Percentiles rank a stretch among this genome's conserved stretches.
Conservation (phyloP, 2,888 invertebrate genomes). For the Platypus cylindrus region DNA sequence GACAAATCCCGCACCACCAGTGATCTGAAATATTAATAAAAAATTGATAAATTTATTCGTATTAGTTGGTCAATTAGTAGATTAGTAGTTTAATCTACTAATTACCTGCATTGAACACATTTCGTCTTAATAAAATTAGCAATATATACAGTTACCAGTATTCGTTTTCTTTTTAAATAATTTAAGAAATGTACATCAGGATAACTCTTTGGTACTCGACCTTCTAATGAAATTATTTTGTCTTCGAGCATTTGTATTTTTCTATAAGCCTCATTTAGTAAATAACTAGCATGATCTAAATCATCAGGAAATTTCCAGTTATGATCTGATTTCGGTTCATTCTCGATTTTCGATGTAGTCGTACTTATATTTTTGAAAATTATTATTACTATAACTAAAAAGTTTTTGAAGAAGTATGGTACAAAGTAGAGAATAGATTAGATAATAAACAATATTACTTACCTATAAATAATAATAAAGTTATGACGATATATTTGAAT, state of each 20-base stretch:
- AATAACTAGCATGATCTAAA: slow-evolving; percentile 19
- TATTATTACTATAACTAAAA: slow-evolving; percentile 12
- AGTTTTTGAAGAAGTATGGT: slow-evolving; percentile 6
- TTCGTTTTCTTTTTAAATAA: slow-evolving; percentile 82
- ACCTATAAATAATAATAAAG: slow-evolving; percentile 6
- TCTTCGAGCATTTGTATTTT: slow-evolving; percentile 56
- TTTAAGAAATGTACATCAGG: slow-evolving; percentile 86
- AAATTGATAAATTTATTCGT: no score
- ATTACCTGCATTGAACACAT: no score
- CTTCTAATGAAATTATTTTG: slow-evolving; percentile 58
- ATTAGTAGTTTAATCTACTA: no score
- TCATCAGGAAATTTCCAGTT: slow-evolving; percentile 20
- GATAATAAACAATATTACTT: slow-evolving; percentile 3
- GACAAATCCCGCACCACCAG: slow-evolving; percentile 98
- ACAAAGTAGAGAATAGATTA: neutral
- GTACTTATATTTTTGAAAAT: slow-evolving; percentile 1
- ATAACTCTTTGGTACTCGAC: slow-evolving; percentile 66
- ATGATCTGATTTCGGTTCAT: neutral
- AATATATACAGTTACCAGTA: slow-evolving; percentile 48
- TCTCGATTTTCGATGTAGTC: neutral
- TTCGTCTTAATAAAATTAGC: no score
- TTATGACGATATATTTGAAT: slow-evolving; percentile 12
- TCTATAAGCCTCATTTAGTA: slow-evolving; percentile 46
- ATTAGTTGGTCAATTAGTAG: no score
- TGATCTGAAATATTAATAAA: slow-evolving; percentile 60